Conservation (phyloP, 2,797 vertebrate genomes). For the Enteromius argenteus region DNA sequence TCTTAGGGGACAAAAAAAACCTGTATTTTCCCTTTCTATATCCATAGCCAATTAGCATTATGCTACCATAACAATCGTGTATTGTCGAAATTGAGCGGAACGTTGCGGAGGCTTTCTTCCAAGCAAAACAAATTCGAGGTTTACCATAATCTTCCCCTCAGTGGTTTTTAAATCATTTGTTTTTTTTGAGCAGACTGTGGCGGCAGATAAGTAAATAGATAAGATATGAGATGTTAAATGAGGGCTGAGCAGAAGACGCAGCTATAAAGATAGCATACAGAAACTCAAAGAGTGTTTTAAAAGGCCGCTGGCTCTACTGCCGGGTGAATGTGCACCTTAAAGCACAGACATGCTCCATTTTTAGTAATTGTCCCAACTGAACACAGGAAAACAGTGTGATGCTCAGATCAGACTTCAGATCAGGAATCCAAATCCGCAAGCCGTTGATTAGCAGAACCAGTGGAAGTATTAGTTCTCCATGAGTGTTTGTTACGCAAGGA, state of each 20-base stretch:
- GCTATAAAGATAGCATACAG: slow-evolving; percentile 55
- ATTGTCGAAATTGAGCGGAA: slow-evolving; percentile 54
- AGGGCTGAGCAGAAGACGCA: slow-evolving; percentile 43
- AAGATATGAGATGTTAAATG: slow-evolving; percentile 62
- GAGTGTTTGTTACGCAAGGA: not conserved
- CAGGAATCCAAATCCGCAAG: not conserved
- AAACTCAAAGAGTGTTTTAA: slow-evolving; percentile 49
- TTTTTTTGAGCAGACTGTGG: slow-evolving; percentile 49
- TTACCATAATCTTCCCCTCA: slow-evolving; percentile 55
- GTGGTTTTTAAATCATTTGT: slow-evolving; percentile 45
- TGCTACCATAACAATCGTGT: slow-evolving; percentile 48
- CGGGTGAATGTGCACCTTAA: slow-evolving; percentile 31
- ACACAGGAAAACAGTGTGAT: not conserved
- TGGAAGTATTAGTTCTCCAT: not conserved
- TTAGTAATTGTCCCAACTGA: slow-evolving; percentile 1
- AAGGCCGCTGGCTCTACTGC: slow-evolving; percentile 37
- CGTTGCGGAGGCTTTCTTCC: slow-evolving; percentile 54
- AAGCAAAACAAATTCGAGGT: slow-evolving; percentile 57
- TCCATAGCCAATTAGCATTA: slow-evolving; percentile 62
- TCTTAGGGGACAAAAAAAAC: slow-evolving; percentile 12
- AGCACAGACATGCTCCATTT: slow-evolving; percentile 37
- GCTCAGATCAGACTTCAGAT: not conserved
- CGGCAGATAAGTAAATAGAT: slow-evolving; percentile 61
- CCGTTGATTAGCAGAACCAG: slow-evolving; percentile 5
- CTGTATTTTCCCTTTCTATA: slow-evolving; percentile 34